Conservation (phyloP, 2,797 vertebrate genomes). For the Lepilemur ruficaudatus region DNA sequence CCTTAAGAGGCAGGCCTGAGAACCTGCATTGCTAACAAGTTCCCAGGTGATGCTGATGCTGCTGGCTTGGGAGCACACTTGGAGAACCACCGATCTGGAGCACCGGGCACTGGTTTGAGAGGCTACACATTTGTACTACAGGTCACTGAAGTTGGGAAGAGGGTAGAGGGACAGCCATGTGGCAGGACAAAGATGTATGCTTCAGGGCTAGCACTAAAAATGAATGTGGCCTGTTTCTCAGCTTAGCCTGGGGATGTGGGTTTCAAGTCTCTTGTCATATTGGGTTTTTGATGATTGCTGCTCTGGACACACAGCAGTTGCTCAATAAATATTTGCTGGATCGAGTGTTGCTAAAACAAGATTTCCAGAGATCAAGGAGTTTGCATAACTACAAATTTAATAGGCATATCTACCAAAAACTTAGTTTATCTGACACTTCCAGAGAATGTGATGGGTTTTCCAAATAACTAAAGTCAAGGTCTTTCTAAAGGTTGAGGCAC, state of each 20-base stretch:
- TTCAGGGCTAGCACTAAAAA: neutral
- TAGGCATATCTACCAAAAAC: neutral
- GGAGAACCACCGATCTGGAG: neutral
- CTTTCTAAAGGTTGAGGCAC: neutral
- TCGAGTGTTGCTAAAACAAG: neutral
- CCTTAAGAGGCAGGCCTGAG: neutral
- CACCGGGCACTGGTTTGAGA: neutral
- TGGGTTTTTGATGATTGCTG: neutral
- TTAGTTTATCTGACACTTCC: neutral
- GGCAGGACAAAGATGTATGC: neutral
- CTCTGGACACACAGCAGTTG: neutral
- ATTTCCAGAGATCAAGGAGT: constrained; percentile 19
- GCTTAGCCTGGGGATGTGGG: neutral
- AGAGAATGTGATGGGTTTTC: constrained; percentile 14
- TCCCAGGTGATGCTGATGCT: neutral
- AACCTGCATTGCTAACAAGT: neutral
- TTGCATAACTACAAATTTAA: constrained; percentile 1
- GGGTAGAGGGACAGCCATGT: neutral
- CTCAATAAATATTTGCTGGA: neutral
- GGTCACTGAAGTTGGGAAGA: neutral
- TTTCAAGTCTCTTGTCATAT: neutral
- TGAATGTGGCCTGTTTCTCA: neutral
- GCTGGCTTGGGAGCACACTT: neutral
- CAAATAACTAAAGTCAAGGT: neutral
- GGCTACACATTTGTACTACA: neutral